Evolutionary conservation across 2,113 vertebrate genomes (phyloP).

Genomic region (Natator depressus): DNA sequence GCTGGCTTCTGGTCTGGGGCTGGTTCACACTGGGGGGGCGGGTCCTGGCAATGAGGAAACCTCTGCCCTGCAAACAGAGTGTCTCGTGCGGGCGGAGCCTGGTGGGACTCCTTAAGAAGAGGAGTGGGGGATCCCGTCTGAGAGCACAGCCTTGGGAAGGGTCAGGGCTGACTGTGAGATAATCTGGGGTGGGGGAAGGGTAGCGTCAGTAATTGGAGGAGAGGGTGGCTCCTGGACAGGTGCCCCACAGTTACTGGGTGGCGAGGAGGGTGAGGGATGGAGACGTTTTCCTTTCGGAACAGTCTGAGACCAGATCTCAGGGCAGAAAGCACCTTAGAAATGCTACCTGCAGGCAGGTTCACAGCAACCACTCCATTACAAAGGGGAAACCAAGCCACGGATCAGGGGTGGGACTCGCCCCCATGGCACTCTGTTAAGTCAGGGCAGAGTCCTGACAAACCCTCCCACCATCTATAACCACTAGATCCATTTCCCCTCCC

Average conservation of each 20-base stretch:
- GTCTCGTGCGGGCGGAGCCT: not conserved
- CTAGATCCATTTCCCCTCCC: not conserved
- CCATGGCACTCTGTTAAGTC: not conserved
- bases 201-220: not conserved
- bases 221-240: no score
- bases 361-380: not conserved
- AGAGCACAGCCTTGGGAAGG: not conserved
- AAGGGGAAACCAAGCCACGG: not conserved
- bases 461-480: not conserved
- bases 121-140: not conserved
- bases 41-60: not conserved
- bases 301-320: not conserved
- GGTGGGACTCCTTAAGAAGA: not conserved
- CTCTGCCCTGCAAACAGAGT: not conserved
- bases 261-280: not conserved
- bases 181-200: not conserved
- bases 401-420: not conserved
- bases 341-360: not conserved
- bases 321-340: not conserved
- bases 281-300: not conserved
- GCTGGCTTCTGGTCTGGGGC: not conserved
- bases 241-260: not conserved
- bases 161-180: not conserved
- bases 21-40: not conserved
- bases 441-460: not conserved